Conservation (phyloP, 2,888 invertebrate species). For the Bombyx huttoni region DNA sequence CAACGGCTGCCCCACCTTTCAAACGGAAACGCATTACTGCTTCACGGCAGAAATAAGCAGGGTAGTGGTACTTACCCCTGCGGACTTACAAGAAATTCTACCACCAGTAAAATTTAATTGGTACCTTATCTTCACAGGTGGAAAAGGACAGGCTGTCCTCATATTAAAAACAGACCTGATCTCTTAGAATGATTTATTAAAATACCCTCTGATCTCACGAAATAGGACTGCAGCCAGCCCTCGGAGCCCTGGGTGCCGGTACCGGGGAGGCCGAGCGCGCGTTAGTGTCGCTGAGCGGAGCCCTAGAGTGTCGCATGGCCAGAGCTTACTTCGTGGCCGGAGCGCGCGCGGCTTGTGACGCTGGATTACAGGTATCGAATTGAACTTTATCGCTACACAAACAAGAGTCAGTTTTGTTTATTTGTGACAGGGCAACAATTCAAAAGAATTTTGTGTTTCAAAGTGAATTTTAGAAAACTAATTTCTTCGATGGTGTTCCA, state of each 20-base stretch:
- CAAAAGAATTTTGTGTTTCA: too few relatives aligned
- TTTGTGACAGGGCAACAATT: neutral
- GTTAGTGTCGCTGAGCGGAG: constrained; percentile 75
- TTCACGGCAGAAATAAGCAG: too few relatives aligned
- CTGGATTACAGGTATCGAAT: constrained; percentile 75
- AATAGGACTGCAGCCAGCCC: constrained; percentile 76
- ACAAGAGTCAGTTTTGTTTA: neutral
- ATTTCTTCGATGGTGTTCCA: too few relatives aligned
- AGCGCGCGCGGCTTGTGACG: constrained; percentile 86
- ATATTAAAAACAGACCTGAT: too few relatives aligned
- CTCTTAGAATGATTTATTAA: neutral
- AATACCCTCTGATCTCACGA: neutral
- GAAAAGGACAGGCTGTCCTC: too few relatives aligned
- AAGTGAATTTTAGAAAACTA: too few relatives aligned
- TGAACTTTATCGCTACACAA: constrained; percentile 10
- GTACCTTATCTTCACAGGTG: too few relatives aligned
- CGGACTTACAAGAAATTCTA: too few relatives aligned
- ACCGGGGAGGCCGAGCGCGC: constrained; percentile 83
- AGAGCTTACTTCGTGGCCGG: constrained; percentile 87
- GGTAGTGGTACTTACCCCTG: too few relatives aligned
- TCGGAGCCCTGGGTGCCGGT: constrained; percentile 83
- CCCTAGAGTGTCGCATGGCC: constrained; percentile 87
- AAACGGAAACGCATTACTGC: too few relatives aligned
- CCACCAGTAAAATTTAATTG: too few relatives aligned
- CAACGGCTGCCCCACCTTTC: too few relatives aligned